phyloP scores from a whole-genome alignment of 2,113 vertebrate genomes.

The Ifrita kowaldi region DNA sequence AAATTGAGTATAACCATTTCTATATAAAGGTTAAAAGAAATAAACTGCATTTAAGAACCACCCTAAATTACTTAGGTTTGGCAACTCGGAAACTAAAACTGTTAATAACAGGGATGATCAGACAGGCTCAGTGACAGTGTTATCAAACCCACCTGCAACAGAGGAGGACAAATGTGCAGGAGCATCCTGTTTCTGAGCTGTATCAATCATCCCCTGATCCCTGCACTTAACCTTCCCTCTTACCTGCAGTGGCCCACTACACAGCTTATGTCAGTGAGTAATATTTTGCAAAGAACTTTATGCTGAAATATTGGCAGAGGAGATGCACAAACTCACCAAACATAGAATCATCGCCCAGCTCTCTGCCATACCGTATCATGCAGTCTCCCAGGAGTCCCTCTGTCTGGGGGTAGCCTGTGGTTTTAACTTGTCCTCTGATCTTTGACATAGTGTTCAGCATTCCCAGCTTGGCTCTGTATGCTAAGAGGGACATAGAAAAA shows the following conservation, averaged over 20 bases:
- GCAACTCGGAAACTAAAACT: neutral
- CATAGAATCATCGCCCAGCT: conserved; percentile 86
- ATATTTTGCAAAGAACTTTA: neutral
- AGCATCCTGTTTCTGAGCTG: neutral
- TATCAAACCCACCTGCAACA: neutral
- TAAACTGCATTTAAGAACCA: neutral
- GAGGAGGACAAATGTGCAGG: neutral
- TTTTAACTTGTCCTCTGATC: conserved; percentile 91
- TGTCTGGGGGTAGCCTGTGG: conserved; percentile 89
- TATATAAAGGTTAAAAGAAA: neutral
- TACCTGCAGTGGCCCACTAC: neutral
- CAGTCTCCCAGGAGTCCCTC: conserved; percentile 91
- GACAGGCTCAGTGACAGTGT: neutral
- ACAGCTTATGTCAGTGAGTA: neutral
- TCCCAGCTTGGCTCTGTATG: conserved; percentile 89
- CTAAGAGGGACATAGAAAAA: conserved; percentile 53
- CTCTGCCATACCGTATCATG: conserved; percentile 88
- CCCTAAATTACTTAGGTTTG: neutral
- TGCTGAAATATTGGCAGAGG: neutral
- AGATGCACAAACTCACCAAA: conserved; percentile 79
- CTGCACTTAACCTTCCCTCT: neutral
- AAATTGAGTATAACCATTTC: neutral
- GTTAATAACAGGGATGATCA: neutral
- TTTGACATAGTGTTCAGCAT: conserved; percentile 94
- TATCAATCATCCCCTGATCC: neutral